phyloP scores from a whole-genome alignment of 1,140 invertebrate genomes.

The Formica selysi region DNA sequence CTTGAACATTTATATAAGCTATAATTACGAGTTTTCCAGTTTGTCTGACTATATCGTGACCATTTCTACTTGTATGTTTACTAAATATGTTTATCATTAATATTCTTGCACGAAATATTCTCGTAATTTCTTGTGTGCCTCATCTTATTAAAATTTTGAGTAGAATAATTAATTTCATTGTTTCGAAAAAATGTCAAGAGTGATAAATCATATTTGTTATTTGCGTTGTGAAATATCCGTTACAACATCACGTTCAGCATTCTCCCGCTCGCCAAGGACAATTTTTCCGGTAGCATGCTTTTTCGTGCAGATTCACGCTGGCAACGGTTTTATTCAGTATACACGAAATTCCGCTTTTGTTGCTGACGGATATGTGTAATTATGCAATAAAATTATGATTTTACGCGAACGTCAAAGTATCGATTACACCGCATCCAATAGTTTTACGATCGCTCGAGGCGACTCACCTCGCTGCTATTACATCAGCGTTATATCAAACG shows the following conservation, averaged over 20 bases:
- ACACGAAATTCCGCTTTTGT: background rate
- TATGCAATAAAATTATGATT: slow-evolving; percentile 34
- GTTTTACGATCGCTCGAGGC: slow-evolving; percentile 10
- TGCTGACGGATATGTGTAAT: slow-evolving; percentile 6
- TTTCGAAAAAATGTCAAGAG: background rate
- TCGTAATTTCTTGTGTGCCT: background rate
- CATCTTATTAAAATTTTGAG: background rate
- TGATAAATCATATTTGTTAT: slow-evolving; percentile 16
- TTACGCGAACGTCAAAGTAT: slow-evolving; percentile 2
- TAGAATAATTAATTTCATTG: background rate
- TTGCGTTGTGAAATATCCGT: background rate
- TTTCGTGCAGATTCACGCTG: slow-evolving; percentile 10
- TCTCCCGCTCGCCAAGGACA: slow-evolving; percentile 15
- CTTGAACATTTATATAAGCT: background rate
- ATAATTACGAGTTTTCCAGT: background rate
- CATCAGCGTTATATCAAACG: background rate
- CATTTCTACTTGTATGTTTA: background rate
- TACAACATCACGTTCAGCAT: background rate
- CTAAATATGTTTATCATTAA: background rate
- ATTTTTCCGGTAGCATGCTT: slow-evolving; percentile 17
- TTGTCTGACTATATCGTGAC: background rate
- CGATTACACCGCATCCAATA: background rate
- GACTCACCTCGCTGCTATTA: background rate
- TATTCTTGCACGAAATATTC: background rate
- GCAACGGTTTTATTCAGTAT: slow-evolving; percentile 27